Evolutionary conservation across 2,113 vertebrate genomes (phyloP), one percentile per base, ranked within the genome.

Genomic region (Paralichthys olivaceus): DNA sequence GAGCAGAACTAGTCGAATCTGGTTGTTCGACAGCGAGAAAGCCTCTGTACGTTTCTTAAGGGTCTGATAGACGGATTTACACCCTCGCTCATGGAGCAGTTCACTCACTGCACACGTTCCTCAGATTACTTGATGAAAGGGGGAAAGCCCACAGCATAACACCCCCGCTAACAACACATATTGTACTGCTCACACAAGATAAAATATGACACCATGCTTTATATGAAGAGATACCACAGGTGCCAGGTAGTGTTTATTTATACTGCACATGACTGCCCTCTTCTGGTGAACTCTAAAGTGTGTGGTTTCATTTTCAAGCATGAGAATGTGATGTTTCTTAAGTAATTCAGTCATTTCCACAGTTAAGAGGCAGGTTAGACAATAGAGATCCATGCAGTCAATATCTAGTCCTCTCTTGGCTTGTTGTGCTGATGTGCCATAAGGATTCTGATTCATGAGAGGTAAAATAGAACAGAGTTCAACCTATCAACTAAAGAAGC

Each of bases 241-340:
- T 78, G 54, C 12, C 26, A 64, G 62, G 5, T 29, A 34, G 8
- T 26, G 47, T 66, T 25, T 61, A 83, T 80, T 69, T 83, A 64
- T 68, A 83, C 68, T 89, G 55, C 69, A 79, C 82, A 72, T 83
- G 80, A 87, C 87, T 91, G 89, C 90, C 90, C 83, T 84, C 91
- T 91, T 60, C 87, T 92, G 91, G 87, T 11, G 37, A 11, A 40
- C 4, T 0, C 7, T 12, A 40, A 15, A 29, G 53, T 53, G 49
- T 53, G 19, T 19, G 19, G 15, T 20, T 49, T 4, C 5, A 49
- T 49, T 54, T 54, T n/a, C 17, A 12, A 23, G 51, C 17, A 12
- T n/a, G n/a, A n/a, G n/a, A n/a, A n/a, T n/a, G n/a, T n/a, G n/a
- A n/a, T n/a, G n/a, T n/a, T 12, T 54, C 7, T 54, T 22, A 17